Percentiles rank a stretch among this genome's conserved stretches.
Evolutionary conservation across 64 coral and sea anemone species (phyloP).

Genomic region (Stichodactyla mertensii): DNA sequence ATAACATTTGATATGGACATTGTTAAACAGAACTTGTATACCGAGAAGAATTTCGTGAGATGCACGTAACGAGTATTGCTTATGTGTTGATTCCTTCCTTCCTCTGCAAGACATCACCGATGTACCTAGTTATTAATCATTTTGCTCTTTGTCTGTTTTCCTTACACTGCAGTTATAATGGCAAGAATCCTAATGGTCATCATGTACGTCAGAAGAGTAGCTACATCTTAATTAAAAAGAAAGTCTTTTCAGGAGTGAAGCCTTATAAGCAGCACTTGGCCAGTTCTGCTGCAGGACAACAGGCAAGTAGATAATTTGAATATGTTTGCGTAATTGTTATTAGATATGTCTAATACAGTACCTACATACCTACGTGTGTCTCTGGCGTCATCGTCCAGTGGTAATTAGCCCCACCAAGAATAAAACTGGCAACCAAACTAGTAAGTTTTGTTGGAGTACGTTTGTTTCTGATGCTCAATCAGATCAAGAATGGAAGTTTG

Average conservation of each 20-base stretch:
- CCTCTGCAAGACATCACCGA: no score
- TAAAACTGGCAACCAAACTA: not conserved
- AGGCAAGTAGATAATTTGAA: conserved; percentile 44
- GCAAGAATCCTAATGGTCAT: conserved; percentile 47
- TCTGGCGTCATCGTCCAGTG: conserved; percentile 37
- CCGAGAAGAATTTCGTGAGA: no score
- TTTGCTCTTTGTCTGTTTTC: not conserved
- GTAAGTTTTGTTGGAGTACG: not conserved
- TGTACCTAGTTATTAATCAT: not conserved
- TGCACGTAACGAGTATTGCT: no score
- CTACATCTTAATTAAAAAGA: conserved; percentile 66
- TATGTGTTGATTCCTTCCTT: not conserved
- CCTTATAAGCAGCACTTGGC: conserved; percentile 84
- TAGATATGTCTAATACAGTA: not conserved
- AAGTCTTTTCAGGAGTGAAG: conserved; percentile 74
- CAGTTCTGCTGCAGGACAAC: conserved; percentile 76
- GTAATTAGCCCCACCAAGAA: not conserved
- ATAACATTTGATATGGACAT: no score
- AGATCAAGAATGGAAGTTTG: not conserved
- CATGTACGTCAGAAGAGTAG: conserved; percentile 56
- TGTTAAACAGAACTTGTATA: no score
- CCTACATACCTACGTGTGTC: conserved; percentile 26
- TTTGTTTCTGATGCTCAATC: not conserved
- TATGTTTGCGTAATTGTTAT: not conserved
- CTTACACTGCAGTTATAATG: conserved; percentile 69